Percentiles rank a stretch among this genome's conserved stretches.
phyloP scores from a whole-genome alignment of 1,140 invertebrate species.

The Drosophila repleta region DNA sequence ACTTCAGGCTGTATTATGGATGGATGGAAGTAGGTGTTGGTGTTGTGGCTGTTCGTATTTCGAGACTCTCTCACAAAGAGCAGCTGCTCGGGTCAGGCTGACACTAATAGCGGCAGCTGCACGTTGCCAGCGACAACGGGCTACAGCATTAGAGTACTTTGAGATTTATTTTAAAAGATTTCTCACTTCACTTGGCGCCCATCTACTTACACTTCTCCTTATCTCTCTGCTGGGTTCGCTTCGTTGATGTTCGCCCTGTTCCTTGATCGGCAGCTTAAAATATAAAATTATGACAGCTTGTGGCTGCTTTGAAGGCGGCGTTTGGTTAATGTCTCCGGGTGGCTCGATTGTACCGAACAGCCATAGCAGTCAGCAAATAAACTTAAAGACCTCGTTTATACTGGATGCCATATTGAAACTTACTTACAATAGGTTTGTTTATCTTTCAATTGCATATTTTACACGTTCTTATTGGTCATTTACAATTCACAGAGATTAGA shows the following conservation, averaged over 20 bases:
- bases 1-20: slow-evolving; percentile 15
- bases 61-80: slow-evolving; percentile 7
- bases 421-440: slow-evolving; percentile 1
- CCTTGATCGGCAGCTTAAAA: slow-evolving; percentile 54
- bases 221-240: slow-evolving; percentile 7
- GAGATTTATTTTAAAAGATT: slow-evolving; percentile 72
- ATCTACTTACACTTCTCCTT: slow-evolving; percentile 21
- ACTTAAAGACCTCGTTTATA: slow-evolving; percentile 24
- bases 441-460: neutral
- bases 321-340: slow-evolving; percentile 7
- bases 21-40: neutral
- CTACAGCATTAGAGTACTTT: slow-evolving; percentile 69
- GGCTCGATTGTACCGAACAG: neutral
- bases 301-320: slow-evolving; percentile 49
- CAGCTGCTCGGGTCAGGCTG: slow-evolving; percentile 21
- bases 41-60: slow-evolving; percentile 11
- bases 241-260: neutral
- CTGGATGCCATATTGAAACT: slow-evolving; percentile 14
- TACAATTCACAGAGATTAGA: too few species aligned
- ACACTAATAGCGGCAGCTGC: slow-evolving; percentile 76
- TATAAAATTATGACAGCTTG: slow-evolving; percentile 75
- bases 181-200: slow-evolving; percentile 34
- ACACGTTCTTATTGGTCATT: neutral
- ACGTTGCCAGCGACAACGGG: slow-evolving; percentile 68
- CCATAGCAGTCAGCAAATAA: slow-evolving; percentile 17